Conservation (phyloP, 2,888 invertebrate genomes). For the Cantharis lateralis region DNA sequence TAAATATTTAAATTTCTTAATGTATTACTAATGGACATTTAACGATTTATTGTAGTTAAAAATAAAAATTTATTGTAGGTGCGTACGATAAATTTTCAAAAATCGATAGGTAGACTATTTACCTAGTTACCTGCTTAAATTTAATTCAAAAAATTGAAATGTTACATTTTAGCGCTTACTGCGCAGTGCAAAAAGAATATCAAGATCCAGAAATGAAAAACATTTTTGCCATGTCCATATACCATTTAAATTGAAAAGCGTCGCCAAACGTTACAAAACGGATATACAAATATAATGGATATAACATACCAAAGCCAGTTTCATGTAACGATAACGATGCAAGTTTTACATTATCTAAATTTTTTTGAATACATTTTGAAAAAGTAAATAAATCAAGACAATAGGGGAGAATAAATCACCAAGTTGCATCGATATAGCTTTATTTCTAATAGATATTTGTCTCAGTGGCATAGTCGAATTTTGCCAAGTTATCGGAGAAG, state of each 20-base stretch:
- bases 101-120: too few relatives aligned
- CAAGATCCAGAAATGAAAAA: not conserved
- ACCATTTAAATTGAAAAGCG: not conserved
- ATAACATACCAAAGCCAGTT: not conserved
- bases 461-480: not conserved
- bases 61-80: not conserved
- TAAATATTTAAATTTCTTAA: not conserved
- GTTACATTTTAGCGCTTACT: not conserved
- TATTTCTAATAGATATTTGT: not conserved
- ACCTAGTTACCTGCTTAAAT: too few relatives aligned
- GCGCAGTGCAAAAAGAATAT: not conserved
- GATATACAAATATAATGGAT: not conserved
- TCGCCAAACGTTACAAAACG: not conserved
- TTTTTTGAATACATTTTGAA: not conserved
- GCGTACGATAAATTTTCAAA: too few relatives aligned
- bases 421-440: not conserved
- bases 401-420: not conserved
- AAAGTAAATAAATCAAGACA: not conserved
- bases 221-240: not conserved
- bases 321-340: not conserved
- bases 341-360: not conserved
- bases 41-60: not conserved
- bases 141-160: not conserved
- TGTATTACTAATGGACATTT: not conserved
- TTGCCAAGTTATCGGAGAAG: not conserved